These are phyloP conservation scores for Pseudoatta argentina DNA, from an alignment of 1,140 invertebrate species.

Conservation along the genomic window DNA sequence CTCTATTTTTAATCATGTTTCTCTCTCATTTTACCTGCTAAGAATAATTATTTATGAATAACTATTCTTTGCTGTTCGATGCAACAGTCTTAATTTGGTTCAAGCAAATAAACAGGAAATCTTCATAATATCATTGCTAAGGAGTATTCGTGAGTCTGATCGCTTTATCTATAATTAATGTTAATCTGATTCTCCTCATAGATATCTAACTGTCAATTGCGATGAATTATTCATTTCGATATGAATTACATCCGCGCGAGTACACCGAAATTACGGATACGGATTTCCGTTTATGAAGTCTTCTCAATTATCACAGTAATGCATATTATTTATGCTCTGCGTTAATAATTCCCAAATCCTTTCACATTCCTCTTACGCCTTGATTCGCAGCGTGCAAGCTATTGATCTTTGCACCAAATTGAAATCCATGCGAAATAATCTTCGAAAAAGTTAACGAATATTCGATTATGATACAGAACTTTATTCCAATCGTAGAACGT, in stretches of 20 bases:
- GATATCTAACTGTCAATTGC: constrained; percentile 31
- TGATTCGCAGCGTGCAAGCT: too few species aligned
- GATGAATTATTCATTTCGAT: constrained; percentile 33
- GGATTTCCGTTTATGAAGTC: constrained; percentile 33
- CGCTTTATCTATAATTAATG: constrained; percentile 16
- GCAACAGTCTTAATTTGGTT: background rate
- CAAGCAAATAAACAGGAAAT: too few species aligned
- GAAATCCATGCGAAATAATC: background rate
- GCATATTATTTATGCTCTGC: constrained; percentile 12
- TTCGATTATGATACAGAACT: background rate
- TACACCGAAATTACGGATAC: background rate
- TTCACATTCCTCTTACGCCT: background rate
- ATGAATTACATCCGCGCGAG: constrained; percentile 24
- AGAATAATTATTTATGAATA: background rate
- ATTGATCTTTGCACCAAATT: constrained; percentile 2
- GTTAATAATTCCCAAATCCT: constrained; percentile 33
- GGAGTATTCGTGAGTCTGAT: constrained; percentile 1
- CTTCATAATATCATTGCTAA: background rate
- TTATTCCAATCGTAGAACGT: background rate
- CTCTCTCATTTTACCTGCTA: background rate
- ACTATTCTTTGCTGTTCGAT: background rate
- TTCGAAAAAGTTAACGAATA: background rate
- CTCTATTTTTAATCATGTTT: background rate
- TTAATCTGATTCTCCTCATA: constrained; percentile 42
- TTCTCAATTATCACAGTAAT: constrained; percentile 23